phyloP scores from a whole-genome alignment of 2,888 invertebrate species.

The Desoria tigrina region DNA sequence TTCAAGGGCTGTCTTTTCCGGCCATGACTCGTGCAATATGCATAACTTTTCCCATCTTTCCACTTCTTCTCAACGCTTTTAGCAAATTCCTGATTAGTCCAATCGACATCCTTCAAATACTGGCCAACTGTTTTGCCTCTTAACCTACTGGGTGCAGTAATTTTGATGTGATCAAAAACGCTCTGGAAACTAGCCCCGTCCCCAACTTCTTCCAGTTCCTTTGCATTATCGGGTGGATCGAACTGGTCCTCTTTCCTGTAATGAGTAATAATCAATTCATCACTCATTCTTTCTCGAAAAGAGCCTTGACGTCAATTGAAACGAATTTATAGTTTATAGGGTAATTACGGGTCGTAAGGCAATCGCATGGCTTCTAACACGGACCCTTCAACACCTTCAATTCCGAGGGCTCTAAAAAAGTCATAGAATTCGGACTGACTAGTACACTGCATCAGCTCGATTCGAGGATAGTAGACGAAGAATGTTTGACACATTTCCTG shows the following conservation, averaged over 20 bases:
- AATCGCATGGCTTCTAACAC: conserved; percentile 40
- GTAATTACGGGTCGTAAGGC: conserved; percentile 37
- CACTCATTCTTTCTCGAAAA: too few species aligned
- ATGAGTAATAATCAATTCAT: conserved; percentile 2
- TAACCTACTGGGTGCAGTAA: conserved; percentile 31
- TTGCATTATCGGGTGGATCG: conserved; percentile 31
- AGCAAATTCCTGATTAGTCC: conserved; percentile 29
- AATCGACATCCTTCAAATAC: conserved; percentile 37
- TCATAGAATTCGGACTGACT: conserved; percentile 83
- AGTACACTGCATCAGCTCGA: conserved; percentile 76
- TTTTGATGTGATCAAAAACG: conserved; percentile 41
- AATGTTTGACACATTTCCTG: conserved; percentile 88
- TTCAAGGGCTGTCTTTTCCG: conserved; percentile 27
- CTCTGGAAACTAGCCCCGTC: conserved; percentile 26
- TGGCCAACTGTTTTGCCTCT: conserved; percentile 40
- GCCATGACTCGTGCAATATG: conserved; percentile 35
- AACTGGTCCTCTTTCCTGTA: conserved; percentile 20
- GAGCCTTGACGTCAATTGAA: neutral
- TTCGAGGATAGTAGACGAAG: conserved; percentile 79
- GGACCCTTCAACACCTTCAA: conserved; percentile 61
- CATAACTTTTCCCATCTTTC: conserved; percentile 43
- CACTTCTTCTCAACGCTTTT: conserved; percentile 37
- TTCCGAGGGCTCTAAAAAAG: conserved; percentile 78
- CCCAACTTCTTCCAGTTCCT: conserved; percentile 34
- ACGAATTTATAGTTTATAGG: neutral